A percentile compares a stretch with the other conserved stretches of the same genome.
These are phyloP conservation scores for Manis pentadactyla DNA, from an alignment of 2,797 vertebrate species.

Conservation along the genomic window DNA sequence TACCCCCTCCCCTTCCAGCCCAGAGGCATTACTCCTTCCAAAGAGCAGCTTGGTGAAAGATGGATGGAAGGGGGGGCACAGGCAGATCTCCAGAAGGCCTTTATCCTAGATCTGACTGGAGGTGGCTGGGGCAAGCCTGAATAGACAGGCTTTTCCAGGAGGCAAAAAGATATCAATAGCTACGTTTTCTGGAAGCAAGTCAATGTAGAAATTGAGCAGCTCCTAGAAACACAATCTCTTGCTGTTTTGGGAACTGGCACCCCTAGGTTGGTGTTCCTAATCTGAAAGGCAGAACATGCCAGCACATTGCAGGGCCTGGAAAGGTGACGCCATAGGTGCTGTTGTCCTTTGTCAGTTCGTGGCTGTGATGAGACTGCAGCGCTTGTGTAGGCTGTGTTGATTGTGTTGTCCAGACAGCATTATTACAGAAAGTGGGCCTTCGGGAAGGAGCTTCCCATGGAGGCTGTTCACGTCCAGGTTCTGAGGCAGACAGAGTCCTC, in stretches of 20 bases:
- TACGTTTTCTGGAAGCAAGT: constrained; percentile 42
- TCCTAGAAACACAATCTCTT: background rate
- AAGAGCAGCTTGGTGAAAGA: constrained; percentile 5
- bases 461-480: background rate
- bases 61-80: background rate
- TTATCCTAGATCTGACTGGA: background rate
- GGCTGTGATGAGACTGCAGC: background rate
- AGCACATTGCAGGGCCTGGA: background rate
- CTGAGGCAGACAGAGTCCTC: background rate
- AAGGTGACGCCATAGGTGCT: background rate
- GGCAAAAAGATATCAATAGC: background rate
- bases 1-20: background rate
- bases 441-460: background rate
- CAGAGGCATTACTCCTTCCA: background rate
- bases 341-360: background rate
- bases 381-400: background rate
- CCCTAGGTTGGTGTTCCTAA: background rate
- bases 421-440: background rate
- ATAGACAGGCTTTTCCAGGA: background rate
- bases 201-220: background rate
- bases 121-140: background rate
- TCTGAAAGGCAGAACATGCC: background rate
- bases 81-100: background rate
- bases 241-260: background rate
- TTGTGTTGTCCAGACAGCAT: too few relatives aligned